Conservation (phyloP, 2,113 vertebrate genomes). For the Calypte anna region DNA sequence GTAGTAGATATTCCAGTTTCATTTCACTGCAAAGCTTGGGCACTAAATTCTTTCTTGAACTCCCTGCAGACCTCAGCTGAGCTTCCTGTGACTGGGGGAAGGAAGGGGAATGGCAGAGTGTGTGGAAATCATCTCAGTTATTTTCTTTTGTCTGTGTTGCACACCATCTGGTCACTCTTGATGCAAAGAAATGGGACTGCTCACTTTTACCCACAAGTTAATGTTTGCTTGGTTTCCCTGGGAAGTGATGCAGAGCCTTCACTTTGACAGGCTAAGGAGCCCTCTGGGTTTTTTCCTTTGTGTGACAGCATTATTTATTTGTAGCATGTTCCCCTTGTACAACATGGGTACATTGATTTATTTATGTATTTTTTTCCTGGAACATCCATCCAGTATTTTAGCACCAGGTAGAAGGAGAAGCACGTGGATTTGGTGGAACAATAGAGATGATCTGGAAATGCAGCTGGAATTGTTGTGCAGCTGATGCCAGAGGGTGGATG, state of each 20-base stretch:
- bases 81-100: background rate
- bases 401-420: background rate
- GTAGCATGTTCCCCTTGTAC: background rate
- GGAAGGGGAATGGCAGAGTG: background rate
- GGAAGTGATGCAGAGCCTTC: background rate
- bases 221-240: background rate
- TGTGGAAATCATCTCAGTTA: accelerated
- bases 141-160: background rate
- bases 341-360: no score
- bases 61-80: background rate
- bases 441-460: background rate
- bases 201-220: background rate
- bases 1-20: background rate
- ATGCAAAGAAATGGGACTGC: background rate
- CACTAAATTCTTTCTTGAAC: background rate
- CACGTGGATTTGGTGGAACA: background rate
- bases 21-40: background rate
- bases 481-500: background rate
- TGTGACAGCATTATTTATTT: background rate
- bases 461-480: background rate
- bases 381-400: background rate
- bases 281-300: background rate
- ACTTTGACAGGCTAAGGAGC: background rate
- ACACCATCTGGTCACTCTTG: background rate
- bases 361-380: background rate